Evolutionary conservation across 2,113 vertebrate species (phyloP).

Genomic region (Equus przewalskii): DNA sequence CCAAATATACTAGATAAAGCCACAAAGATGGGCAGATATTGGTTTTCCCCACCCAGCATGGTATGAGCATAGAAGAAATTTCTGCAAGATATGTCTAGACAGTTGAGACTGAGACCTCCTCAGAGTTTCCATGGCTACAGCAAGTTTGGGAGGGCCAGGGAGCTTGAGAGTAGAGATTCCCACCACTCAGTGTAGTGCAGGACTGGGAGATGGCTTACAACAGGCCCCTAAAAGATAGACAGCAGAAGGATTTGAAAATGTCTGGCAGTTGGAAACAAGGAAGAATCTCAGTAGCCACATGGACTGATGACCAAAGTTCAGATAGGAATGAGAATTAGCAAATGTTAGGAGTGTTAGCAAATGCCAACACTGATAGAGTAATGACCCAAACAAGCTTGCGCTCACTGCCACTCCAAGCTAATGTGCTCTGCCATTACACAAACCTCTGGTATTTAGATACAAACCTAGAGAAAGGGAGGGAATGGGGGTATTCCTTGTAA

Average conservation of each 20-base stretch:
- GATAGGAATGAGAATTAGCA: neutral
- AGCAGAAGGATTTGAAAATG: neutral
- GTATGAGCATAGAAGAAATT: neutral
- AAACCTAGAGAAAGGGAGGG: neutral
- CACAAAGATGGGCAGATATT: neutral
- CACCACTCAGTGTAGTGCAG: too few species aligned
- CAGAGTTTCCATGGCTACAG: neutral
- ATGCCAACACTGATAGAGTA: neutral
- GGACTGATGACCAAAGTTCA: neutral
- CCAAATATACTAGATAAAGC: neutral
- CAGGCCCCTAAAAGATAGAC: too few species aligned
- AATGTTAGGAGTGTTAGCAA: neutral
- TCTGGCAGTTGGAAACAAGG: neutral
- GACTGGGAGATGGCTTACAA: too few species aligned
- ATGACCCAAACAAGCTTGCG: neutral
- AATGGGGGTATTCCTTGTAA: neutral
- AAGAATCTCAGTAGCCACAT: neutral
- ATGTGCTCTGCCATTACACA: neutral
- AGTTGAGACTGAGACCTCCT: neutral
- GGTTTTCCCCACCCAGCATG: neutral
- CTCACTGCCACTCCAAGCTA: neutral
- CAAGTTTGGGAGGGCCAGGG: neutral
- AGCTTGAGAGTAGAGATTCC: neutral
- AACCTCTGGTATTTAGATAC: neutral
- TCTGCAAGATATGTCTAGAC: too few species aligned